These are phyloP conservation scores for Pollenia angustigena DNA, from an alignment of 2,888 invertebrate species.

Conservation along the genomic window DNA sequence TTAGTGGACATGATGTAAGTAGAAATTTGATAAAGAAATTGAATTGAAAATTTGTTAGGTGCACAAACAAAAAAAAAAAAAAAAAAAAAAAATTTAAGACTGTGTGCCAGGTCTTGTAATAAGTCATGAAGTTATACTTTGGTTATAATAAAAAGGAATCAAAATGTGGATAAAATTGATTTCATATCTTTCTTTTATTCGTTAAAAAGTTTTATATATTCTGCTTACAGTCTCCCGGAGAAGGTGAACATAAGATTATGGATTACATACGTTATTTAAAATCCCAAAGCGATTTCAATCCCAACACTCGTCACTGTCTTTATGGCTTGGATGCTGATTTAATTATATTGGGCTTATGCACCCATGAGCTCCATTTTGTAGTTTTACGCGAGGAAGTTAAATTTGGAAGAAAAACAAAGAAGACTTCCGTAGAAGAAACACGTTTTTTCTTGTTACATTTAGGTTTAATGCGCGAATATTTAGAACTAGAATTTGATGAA, in stretches of 20 bases:
- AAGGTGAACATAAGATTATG: slow-evolving; percentile 99
- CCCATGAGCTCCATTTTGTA: slow-evolving; percentile 98
- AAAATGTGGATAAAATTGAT: no score
- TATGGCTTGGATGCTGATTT: slow-evolving; percentile 99
- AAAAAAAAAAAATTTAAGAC: no score
- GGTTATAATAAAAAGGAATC: no score
- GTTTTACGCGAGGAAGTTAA: slow-evolving; percentile 96
- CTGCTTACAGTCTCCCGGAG: slow-evolving; percentile 92
- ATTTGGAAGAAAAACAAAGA: slow-evolving; percentile 89
- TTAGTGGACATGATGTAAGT: slow-evolving; percentile 96
- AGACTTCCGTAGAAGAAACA: slow-evolving; percentile 93
- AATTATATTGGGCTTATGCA: slow-evolving; percentile 97
- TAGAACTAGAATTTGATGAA: slow-evolving; percentile 93
- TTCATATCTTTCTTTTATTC: not conserved
- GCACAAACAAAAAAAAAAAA: no score
- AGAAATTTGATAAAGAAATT: not conserved
- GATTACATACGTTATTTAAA: slow-evolving; percentile 97
- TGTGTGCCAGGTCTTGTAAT: no score
- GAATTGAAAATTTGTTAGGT: no score
- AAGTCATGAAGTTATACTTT: no score
- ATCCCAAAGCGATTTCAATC: slow-evolving; percentile 92
- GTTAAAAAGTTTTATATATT: not conserved
- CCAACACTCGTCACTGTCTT: slow-evolving; percentile 97
- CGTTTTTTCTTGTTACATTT: slow-evolving; percentile 97
- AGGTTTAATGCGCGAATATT: slow-evolving; percentile 95